Base-by-base conservation (phyloP, 2,888 invertebrate species). In the Hyalella azteca region DNA sequence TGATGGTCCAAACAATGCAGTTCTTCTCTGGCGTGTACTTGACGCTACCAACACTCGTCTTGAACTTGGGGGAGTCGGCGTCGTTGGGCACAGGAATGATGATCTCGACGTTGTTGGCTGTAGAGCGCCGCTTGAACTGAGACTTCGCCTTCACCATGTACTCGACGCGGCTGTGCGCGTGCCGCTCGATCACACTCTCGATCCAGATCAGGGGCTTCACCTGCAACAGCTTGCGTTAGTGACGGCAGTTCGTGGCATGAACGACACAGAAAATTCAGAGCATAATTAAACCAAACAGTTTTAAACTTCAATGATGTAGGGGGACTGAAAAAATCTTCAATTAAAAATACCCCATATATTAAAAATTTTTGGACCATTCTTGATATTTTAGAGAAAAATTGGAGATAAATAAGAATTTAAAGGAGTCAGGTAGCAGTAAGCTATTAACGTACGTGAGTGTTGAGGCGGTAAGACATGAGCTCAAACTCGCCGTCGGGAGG, bases 401-500 rank as follows among this genome's bases (percentile, higher is more conserved):
- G n/a, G n/a, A n/a, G n/a, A n/a, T n/a, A n/a, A n/a, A n/a, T n/a
- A n/a, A n/a, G n/a, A n/a, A n/a, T n/a, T n/a, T n/a, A n/a, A n/a
- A n/a, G n/a, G n/a, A n/a, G n/a, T n/a, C n/a, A n/a, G n/a, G n/a
- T n/a, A n/a, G n/a, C n/a, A n/a, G n/a, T n/a, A n/a, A n/a, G n/a
- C n/a, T n/a, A n/a, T n/a, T 22, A 22, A 87, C 88, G 87, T 86
- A 95, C 97, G 88, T 97, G 97, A 22, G 98, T 98, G 88, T 96
- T 98, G 48, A 98, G 90, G 79, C 98, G 91, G 88, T 98, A 98
- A 0, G 97, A 97, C 98, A 99, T 99, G 81, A 99, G 89, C 88
- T 99, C 98, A 90, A 99, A 98, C 88, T 98, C 98, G 26, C 98
- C 98, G 90, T 98, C 98, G 0, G 98, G 98, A 80, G 98, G 98